Conservation (phyloP, 2,113 vertebrate genomes). For the Corythaixoides concolor region DNA sequence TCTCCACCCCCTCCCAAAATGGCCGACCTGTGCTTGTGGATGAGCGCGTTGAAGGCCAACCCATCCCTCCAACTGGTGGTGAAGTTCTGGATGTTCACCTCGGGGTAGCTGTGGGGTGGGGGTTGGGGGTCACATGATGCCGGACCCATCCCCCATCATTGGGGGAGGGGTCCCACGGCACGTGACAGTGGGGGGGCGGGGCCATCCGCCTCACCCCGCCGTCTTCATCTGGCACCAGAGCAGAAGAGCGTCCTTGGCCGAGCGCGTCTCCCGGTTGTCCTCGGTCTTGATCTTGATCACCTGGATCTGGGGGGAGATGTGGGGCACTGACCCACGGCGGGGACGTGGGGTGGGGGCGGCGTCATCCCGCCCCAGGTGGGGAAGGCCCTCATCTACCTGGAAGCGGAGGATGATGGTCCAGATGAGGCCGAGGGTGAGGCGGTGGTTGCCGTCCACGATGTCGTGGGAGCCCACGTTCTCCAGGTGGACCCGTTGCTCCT, state of each 20-base stretch:
- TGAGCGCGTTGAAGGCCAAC: slow-evolving; percentile 94
- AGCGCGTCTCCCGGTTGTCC: slow-evolving; percentile 93
- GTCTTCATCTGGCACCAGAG: slow-evolving; percentile 99
- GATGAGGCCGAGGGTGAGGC: slow-evolving; percentile 90
- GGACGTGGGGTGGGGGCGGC: too few species aligned
- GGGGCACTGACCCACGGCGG: neutral
- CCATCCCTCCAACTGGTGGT: slow-evolving; percentile 96
- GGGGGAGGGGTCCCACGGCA: too few species aligned
- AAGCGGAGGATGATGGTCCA: slow-evolving; percentile 98
- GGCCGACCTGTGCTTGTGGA: slow-evolving; percentile 89
- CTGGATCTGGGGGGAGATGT: slow-evolving; percentile 80
- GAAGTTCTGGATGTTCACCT: slow-evolving; percentile 96
- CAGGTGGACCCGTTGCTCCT: slow-evolving; percentile 93
- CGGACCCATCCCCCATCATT: neutral
- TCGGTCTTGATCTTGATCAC: slow-evolving; percentile 94
- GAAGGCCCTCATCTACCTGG: too few species aligned
- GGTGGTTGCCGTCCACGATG: slow-evolving; percentile 94
- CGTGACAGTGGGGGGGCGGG: too few species aligned
- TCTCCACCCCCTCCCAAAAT: too few species aligned
- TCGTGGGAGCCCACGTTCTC: slow-evolving; percentile 96
- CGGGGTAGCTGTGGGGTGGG: slow-evolving; percentile 80
- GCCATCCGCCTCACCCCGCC: slow-evolving; percentile 77
- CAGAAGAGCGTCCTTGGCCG: slow-evolving; percentile 93
- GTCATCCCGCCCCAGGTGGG: too few species aligned
- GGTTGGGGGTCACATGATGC: neutral